Base-by-base conservation (phyloP, 2,888 invertebrate species). In the Platerodrilus igneus region DNA sequence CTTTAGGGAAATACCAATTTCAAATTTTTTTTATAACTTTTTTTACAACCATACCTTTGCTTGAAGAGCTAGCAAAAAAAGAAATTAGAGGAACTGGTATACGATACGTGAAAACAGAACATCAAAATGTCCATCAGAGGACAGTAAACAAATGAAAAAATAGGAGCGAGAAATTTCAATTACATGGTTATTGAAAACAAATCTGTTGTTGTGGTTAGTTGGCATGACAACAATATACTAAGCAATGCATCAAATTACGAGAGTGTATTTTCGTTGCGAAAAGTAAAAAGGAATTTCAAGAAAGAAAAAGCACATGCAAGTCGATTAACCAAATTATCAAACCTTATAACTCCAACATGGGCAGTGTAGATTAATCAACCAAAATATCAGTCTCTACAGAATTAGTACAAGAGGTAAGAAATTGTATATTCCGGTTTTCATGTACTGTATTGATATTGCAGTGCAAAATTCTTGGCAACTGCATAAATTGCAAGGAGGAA, bases 381-480 rank as follows among this genome's bases (percentile, higher is more conserved):
- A 57, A 38, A 58, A 55, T 26, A 50, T 59, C 4, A 43, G 44
- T 29, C 23, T 53, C 9, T 57, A 58, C 33, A 27, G 53, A 27
- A 34, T 43, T 18, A 25, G 43, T 1, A 51, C 54, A 4, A 42
- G 54, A 13, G 55, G 56, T 9, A 58, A 56, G 40, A 59, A 56
- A 29, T 56, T 53, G 51, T 57, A 59, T 28, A 53, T 58, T 43
- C 48, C 56, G 4, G 29, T 56, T n/a, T 30, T 58, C 10, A 9
- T 38, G n/a, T 54, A 57, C 27, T 48, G 42, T 19, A 31, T 58
- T 19, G 56, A 57, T 43, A 45, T 51, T 40, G 52, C 55, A 4
- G 43, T 51, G 17, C 53, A 57, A 29, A 60, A 57, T 48, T 48
- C 51, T 9, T 57, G 56, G 56, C 54, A 57, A n/a, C 22, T 56